Conservation (phyloP, 2,797 vertebrate genomes). For the Notoglanidium macrostoma region DNA sequence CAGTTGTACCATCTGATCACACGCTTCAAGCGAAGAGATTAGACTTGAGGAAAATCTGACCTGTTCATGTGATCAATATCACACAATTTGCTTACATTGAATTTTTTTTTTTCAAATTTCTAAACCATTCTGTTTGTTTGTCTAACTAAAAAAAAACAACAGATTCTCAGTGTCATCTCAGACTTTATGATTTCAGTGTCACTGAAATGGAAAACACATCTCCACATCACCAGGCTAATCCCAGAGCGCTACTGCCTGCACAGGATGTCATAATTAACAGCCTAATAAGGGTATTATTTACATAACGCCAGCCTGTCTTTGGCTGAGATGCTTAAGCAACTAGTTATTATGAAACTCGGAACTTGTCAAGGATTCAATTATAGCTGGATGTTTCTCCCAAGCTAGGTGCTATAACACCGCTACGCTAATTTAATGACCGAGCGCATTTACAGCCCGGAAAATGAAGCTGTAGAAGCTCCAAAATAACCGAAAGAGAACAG, state of each 20-base stretch:
- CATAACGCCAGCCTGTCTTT: constrained; percentile 48
- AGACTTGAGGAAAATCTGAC: not conserved
- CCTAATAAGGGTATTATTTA: constrained; percentile 49
- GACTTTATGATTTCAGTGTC: not conserved
- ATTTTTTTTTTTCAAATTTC: not conserved
- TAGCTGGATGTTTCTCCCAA: constrained; percentile 29
- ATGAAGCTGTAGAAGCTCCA: constrained; percentile 19
- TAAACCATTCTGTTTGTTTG: not conserved
- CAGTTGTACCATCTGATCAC: not conserved
- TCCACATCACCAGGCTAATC: constrained; percentile 50
- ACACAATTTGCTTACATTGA: not conserved
- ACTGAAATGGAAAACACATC: constrained; percentile 23
- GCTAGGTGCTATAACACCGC: constrained; percentile 16
- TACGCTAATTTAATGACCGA: constrained; percentile 50
- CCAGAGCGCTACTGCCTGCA: constrained; percentile 42
- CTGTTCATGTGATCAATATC: not conserved
- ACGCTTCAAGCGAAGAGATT: not conserved
- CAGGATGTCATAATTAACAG: constrained; percentile 52
- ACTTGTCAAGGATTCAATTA: constrained; percentile 44
- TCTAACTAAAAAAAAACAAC: not conserved
- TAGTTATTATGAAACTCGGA: constrained; percentile 49
- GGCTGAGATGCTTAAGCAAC: constrained; percentile 42
- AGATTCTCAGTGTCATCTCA: not conserved
- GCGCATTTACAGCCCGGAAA: constrained; percentile 37
- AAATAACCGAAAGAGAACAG: constrained; percentile 8